Percentiles rank a stretch among this genome's conserved stretches.
Evolutionary conservation across 2,113 vertebrate genomes (phyloP).

Genomic region (Orientallactaga bullata): DNA sequence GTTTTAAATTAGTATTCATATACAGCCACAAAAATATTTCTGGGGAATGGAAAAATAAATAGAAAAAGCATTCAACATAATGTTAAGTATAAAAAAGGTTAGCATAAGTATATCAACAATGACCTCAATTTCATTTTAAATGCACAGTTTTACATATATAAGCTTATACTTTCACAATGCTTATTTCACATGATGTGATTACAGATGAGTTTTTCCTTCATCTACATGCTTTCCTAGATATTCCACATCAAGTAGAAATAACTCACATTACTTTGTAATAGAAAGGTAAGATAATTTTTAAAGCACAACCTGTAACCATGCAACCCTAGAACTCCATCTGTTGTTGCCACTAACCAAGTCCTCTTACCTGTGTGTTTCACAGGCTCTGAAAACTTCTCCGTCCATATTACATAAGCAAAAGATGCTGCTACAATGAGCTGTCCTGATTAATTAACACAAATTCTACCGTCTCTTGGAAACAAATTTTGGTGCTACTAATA

Average conservation of each 20-base stretch:
- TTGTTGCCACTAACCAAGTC: constrained; percentile 10
- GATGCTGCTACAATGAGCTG: neutral
- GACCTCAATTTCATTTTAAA: constrained; percentile 68
- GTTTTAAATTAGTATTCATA: constrained; percentile 70
- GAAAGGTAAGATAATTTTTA: constrained; percentile 63
- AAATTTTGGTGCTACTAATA: neutral
- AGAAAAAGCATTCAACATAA: constrained; percentile 55
- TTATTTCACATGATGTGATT: constrained; percentile 60
- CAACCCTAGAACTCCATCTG: neutral
- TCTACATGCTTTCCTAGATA: constrained; percentile 28
- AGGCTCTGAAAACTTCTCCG: neutral
- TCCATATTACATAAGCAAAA: neutral
- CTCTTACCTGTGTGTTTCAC: neutral
- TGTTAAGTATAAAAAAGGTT: constrained; percentile 37
- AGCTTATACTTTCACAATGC: constrained; percentile 21
- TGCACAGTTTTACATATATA: neutral
- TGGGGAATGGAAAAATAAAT: constrained; percentile 60
- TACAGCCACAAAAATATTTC: constrained; percentile 41
- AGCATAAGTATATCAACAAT: constrained; percentile 40
- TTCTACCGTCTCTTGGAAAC: neutral
- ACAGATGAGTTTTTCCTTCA: constrained; percentile 43
- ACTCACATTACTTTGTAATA: constrained; percentile 48
- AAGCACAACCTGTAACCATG: constrained; percentile 30
- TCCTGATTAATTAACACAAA: neutral
- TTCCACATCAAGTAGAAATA: constrained; percentile 65